Evolutionary conservation across 2,797 vertebrate genomes (phyloP), one percentile per base, ranked within the genome.

Genomic region (Enteromius anoplus): DNA sequence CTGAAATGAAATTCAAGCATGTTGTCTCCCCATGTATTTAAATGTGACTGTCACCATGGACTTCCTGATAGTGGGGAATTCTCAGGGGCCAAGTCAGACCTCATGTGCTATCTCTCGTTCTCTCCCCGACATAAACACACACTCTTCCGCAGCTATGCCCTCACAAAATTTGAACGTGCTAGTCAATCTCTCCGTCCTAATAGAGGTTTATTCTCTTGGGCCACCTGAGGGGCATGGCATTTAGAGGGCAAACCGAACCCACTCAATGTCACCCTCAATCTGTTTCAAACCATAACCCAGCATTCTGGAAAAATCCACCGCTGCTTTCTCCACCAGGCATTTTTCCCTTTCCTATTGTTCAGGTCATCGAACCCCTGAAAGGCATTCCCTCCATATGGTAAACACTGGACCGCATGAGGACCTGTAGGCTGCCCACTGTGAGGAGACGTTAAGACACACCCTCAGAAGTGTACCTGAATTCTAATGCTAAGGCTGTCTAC

Each of bases 131-230:
- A 78, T 64, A 82, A 65, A 80, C 60, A 45, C 82, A 65, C 69
- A 78, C 66, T 49, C 45, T 40, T 78, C n/a, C 17, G 17, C 71
- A 45, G 80, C 47, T 80, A 58, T 69, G 49, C 68, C 60, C 65
- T 66, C 51, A 71, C 69, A 77, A 71, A 80, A 80, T 88, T 34
- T 80, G 12, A 77, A 83, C 66, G 65, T 83, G 80, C 70, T 60
- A 70, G 60, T 77, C 80, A 65, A 15, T 71, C 55, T 75, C n/a
- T 47, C 78, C 23, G 17, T 60, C 81, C 62, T 86, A 70, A 88
- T 75, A 81, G 81, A 69, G 77, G 37, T 83, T 70, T 62, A 65
- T 80, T 81, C 87, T 83, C 85, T 37, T 49, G 85, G 77, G 83
- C 68, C 60, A 80, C 60, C 45, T 69, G 60, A 65, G 70, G 69